phyloP scores from a whole-genome alignment of 2,113 vertebrate genomes.

The Danio rerio region GRCz12tu NC_133182.1:50310001-50310500 shows the following conservation, averaged over 20 bases:
- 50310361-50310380: conserved; percentile 47
- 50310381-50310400: conserved; percentile 51
- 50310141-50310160: conserved; percentile 39
- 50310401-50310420: conserved; percentile 24
- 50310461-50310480: conserved; percentile 51
- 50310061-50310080: conserved; percentile 9
- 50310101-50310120: conserved; percentile 16
- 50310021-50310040: conserved; percentile 4
- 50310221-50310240: conserved; percentile 52
- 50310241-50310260: conserved; percentile 55
- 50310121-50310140: conserved; percentile 19
- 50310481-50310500: conserved; percentile 42
- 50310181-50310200: conserved; percentile 32
- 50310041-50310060: conserved; percentile 25
- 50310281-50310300: conserved; percentile 49
- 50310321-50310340: conserved; percentile 49
- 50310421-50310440: conserved; percentile 30
- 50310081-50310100: conserved; percentile 17
- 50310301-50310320: conserved; percentile 50
- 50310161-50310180: conserved; percentile 24
- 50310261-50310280: conserved; percentile 53
- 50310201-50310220: conserved; percentile 43
- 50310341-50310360: conserved; percentile 50
- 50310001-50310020: conserved; percentile 52
- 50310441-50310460: conserved; percentile 14